Evolutionary conservation across 1,140 invertebrate species (phyloP).

Genomic region (Plutomurus gul): DNA sequence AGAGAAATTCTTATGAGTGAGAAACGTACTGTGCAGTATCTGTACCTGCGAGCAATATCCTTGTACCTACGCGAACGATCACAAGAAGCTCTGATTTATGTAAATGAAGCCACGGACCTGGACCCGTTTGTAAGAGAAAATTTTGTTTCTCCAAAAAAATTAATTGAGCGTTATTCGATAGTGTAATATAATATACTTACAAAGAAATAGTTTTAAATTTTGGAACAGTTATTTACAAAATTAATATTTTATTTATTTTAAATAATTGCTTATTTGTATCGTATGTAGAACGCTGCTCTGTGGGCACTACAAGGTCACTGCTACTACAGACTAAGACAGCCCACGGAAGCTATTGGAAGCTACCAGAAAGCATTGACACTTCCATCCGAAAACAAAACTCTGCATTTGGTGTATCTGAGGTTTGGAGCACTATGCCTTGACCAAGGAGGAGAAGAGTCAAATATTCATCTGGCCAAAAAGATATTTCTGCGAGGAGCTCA

Average conservation of each 20-base stretch:
- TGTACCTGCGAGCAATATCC: slow-evolving; percentile 39
- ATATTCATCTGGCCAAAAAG: slow-evolving; percentile 33
- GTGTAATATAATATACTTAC: neutral
- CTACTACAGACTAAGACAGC: slow-evolving; percentile 18
- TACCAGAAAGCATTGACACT: slow-evolving; percentile 36
- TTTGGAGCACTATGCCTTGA: slow-evolving; percentile 35
- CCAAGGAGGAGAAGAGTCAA: neutral
- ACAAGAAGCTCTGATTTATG: slow-evolving; percentile 31
- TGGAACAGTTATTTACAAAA: no score
- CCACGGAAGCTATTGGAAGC: slow-evolving; percentile 8
- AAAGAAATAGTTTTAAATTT: neutral
- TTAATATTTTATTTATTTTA: no score
- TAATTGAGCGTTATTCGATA: no score
- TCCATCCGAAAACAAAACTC: slow-evolving; percentile 30
- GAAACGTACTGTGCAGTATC: slow-evolving; percentile 14
- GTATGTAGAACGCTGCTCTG: slow-evolving; percentile 33
- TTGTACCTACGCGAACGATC: slow-evolving; percentile 32
- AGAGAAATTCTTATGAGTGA: slow-evolving; percentile 30
- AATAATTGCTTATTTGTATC: no score
- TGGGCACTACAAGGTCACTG: slow-evolving; percentile 46
- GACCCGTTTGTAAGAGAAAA: slow-evolving; percentile 23
- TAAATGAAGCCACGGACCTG: slow-evolving; percentile 38
- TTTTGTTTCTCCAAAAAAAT: neutral
- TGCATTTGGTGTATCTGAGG: slow-evolving; percentile 47
- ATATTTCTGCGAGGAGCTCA: slow-evolving; percentile 50